phyloP scores from a whole-genome alignment of 1,140 invertebrate genomes.

The Pseudomyrmex concolor region DNA sequence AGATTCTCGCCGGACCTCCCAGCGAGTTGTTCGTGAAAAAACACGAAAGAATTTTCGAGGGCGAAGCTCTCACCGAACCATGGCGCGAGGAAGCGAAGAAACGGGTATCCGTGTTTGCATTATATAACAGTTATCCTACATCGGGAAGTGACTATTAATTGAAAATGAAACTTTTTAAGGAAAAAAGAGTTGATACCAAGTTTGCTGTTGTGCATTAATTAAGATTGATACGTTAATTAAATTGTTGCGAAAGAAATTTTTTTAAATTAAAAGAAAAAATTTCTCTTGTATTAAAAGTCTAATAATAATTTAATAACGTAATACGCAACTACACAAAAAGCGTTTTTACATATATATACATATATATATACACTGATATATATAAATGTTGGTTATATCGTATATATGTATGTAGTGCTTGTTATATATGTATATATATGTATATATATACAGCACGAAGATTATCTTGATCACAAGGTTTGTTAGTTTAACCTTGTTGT shows the following conservation, averaged over 20 bases:
- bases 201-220: neutral
- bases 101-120: constrained; percentile 44
- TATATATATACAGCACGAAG: too few species aligned
- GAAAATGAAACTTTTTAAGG: neutral
- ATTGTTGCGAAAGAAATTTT: neutral
- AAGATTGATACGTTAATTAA: constrained; percentile 40
- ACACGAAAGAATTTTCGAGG: constrained; percentile 74
- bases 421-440: too few species aligned
- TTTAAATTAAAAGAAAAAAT: neutral
- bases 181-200: neutral
- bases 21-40: constrained; percentile 71
- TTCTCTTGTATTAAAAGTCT: constrained; percentile 9
- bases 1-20: constrained; percentile 61
- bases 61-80: constrained; percentile 70
- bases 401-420: too few species aligned
- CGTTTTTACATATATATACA: too few species aligned
- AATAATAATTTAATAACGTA: constrained; percentile 4
- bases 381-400: too few species aligned
- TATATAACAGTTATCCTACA: neutral
- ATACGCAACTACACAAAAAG: too few species aligned
- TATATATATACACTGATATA: too few species aligned
- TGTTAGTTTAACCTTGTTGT: too few species aligned
- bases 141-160: neutral
- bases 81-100: constrained; percentile 44
- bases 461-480: too few species aligned